phyloP scores from a whole-genome alignment of 2,888 invertebrate species.

The Tetramorium bicarinatum region DNA sequence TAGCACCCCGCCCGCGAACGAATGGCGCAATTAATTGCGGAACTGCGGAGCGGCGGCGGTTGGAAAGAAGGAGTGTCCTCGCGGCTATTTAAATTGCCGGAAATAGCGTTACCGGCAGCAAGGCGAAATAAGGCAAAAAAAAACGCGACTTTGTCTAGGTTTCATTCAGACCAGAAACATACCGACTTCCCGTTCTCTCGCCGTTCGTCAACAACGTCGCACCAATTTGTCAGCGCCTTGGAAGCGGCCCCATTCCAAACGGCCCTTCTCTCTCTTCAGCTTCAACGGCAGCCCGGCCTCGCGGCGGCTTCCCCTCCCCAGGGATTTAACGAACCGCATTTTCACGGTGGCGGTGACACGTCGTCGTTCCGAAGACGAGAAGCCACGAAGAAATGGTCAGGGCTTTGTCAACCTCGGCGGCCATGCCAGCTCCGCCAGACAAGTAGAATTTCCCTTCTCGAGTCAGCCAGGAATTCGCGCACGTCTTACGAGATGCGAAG shows the following conservation, averaged over 20 bases:
- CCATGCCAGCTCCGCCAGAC: conserved; percentile 13
- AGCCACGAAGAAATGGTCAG: conserved; percentile 63
- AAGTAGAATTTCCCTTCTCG: conserved; percentile 19
- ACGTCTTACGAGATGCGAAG: conserved; percentile 51
- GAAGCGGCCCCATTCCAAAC: conserved; percentile 42
- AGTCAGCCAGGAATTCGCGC: conserved; percentile 61
- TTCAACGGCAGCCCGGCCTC: conserved; percentile 32
- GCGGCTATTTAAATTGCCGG: conserved; percentile 39
- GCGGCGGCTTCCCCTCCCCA: conserved; percentile 18
- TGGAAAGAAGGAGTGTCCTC: background rate
- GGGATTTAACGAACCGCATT: conserved; percentile 65
- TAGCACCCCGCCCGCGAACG: background rate
- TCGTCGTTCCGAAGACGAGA: conserved; percentile 56
- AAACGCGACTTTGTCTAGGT: conserved; percentile 50
- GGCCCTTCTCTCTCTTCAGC: conserved; percentile 35
- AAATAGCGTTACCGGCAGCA: conserved; percentile 19
- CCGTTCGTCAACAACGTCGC: conserved; percentile 66
- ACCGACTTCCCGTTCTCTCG: conserved; percentile 34
- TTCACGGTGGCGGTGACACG: conserved; percentile 58
- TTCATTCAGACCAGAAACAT: conserved; percentile 51
- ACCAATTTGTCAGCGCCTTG: conserved; percentile 64
- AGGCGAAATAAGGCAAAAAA: conserved; percentile 34
- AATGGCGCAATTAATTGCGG: conserved; percentile 37
- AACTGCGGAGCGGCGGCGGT: background rate
- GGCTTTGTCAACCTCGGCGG: conserved; percentile 57